These are phyloP conservation scores for Coracopsis vasa DNA, from an alignment of 2,113 vertebrate species.

Conservation along the genomic window DNA sequence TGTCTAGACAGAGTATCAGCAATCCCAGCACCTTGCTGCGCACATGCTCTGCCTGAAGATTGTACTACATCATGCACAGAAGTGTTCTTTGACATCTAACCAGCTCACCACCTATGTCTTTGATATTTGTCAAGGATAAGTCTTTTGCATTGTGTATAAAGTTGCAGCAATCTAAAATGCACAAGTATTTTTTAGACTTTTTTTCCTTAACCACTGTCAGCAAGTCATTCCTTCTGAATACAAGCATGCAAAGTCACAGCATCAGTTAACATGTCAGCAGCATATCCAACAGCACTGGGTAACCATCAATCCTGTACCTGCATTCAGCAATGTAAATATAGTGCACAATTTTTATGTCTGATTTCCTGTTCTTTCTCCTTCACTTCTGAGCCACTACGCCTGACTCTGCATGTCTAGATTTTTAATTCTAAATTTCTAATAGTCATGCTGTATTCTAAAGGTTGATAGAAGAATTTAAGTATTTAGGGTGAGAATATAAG, in stretches of 20 bases:
- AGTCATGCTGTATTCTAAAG: neutral
- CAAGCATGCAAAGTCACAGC: constrained; percentile 22
- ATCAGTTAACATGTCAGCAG: constrained; percentile 26
- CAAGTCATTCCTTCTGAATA: constrained; percentile 10
- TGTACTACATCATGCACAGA: neutral
- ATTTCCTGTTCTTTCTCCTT: neutral
- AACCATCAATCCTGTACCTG: constrained; percentile 25
- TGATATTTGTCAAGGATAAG: constrained; percentile 7
- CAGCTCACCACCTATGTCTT: neutral
- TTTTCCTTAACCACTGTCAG: neutral
- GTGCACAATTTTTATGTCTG: constrained; percentile 44
- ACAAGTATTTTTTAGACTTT: neutral
- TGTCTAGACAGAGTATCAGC: neutral
- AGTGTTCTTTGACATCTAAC: neutral
- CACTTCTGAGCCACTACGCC: neutral
- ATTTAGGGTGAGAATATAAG: neutral
- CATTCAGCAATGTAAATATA: constrained; percentile 38
- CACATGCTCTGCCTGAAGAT: constrained; percentile 16
- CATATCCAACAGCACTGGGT: neutral
- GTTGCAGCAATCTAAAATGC: neutral
- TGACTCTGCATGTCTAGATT: neutral
- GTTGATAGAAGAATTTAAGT: neutral
- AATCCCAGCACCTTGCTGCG: neutral
- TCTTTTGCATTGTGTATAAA: neutral
- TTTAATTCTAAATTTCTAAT: constrained; percentile 23